phyloP scores from a whole-genome alignment of 2,888 invertebrate species.

The Acleris cristana region DNA sequence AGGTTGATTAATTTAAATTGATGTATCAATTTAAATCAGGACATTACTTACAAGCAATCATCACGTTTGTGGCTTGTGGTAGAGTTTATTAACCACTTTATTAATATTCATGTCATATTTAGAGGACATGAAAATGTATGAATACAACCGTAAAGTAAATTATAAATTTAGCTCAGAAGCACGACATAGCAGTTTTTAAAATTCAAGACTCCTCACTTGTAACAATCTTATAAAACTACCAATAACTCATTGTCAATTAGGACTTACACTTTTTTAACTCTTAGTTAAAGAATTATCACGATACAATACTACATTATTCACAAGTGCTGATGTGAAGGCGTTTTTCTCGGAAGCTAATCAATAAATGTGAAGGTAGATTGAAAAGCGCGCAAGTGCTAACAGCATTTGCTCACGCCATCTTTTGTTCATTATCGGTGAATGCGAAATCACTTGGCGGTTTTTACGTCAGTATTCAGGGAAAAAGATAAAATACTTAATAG shows the following conservation, averaged over 20 bases:
- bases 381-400: conserved; percentile 61
- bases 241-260: too few relatives aligned
- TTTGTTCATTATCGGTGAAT: conserved; percentile 45
- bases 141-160: too few relatives aligned
- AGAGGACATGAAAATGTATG: too few relatives aligned
- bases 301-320: conserved; percentile 7
- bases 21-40: conserved; percentile 24
- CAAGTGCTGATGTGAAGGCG: conserved; percentile 46
- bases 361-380: conserved; percentile 66
- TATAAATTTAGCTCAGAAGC: too few relatives aligned
- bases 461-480: conserved; percentile 31
- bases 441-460: conserved; percentile 39
- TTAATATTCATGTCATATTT: neutral
- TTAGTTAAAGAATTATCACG: too few relatives aligned
- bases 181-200: too few relatives aligned
- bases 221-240: too few relatives aligned
- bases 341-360: conserved; percentile 72
- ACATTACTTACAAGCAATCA: conserved; percentile 11
- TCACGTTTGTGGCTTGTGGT: conserved; percentile 19
- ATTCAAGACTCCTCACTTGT: too few relatives aligned
- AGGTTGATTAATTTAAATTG: conserved; percentile 33
- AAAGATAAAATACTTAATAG: neutral
- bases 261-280: too few relatives aligned
- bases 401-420: conserved; percentile 59
- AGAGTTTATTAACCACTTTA: neutral